A percentile compares a stretch with the other conserved stretches of the same genome.
phyloP scores from a whole-genome alignment of 2,888 invertebrate genomes.

The Automeris io region DNA sequence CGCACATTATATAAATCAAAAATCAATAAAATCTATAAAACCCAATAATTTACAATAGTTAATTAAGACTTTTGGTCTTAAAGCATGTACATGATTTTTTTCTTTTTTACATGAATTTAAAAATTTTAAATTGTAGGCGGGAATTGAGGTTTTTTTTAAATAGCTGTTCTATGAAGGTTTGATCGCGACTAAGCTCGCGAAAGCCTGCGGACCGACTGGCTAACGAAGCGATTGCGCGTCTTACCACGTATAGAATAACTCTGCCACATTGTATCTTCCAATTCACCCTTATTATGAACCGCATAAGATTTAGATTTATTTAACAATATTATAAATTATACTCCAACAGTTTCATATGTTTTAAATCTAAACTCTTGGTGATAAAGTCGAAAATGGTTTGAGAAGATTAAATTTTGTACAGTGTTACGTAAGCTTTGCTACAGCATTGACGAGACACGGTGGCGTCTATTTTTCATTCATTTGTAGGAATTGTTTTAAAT shows the following conservation, averaged over 20 bases:
- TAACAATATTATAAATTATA: conserved; percentile 9
- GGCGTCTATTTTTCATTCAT: conserved; percentile 51
- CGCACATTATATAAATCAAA: conserved; percentile 26
- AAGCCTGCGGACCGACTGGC: conserved; percentile 61
- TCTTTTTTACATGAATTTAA: conserved; percentile 9
- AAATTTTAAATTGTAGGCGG: conserved; percentile 40
- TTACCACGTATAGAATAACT: conserved; percentile 27
- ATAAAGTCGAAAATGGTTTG: conserved; percentile 31
- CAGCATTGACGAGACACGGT: conserved; percentile 54
- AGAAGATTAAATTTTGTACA: conserved; percentile 5
- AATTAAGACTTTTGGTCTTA: neutral
- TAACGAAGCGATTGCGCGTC: conserved; percentile 56
- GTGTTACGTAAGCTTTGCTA: conserved; percentile 38
- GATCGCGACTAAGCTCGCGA: conserved; percentile 48
- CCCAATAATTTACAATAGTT: conserved; percentile 3
- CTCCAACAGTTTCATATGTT: neutral
- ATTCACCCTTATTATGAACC: conserved; percentile 19
- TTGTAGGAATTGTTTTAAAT: conserved; percentile 31
- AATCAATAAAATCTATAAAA: conserved; percentile 16
- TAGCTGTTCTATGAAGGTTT: conserved; percentile 19
- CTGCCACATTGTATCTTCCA: conserved; percentile 17
- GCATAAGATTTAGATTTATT: conserved; percentile 27
- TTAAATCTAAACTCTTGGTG: rapidly evolving
- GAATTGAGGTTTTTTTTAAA: conserved; percentile 34
- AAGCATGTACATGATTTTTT: neutral